phyloP scores from a whole-genome alignment of 2,113 vertebrate species.

The Ornithorhynchus anatinus region DNA sequence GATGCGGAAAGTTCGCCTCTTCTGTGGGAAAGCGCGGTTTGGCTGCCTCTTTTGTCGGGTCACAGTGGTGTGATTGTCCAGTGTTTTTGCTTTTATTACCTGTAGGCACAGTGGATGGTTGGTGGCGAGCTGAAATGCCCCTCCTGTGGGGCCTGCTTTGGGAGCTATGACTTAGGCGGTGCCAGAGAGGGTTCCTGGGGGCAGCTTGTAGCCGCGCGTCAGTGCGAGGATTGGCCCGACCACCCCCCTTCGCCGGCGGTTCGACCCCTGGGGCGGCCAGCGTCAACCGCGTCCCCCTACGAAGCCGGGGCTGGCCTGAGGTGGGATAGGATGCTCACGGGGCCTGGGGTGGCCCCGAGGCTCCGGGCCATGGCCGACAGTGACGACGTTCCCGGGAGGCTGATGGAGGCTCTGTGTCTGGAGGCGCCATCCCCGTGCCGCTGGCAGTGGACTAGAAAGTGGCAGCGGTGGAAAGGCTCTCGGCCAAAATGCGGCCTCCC shows the following conservation, averaged over 20 bases:
- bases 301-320: conserved; percentile 47
- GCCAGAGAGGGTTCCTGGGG: conserved; percentile 83
- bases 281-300: conserved; percentile 41
- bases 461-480: conserved; percentile 52
- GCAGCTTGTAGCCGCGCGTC: conserved; percentile 71
- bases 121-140: conserved; percentile 79
- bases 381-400: conserved; percentile 45
- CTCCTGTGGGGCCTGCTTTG: conserved; percentile 78
- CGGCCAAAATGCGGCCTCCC: conserved; percentile 54
- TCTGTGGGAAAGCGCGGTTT: conserved; percentile 32
- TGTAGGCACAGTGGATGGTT: conserved; percentile 81
- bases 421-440: conserved; percentile 63
- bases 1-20: conserved; percentile 44
- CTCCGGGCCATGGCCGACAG: conserved; percentile 51
- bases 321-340: conserved; percentile 27
- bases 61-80: conserved; percentile 63
- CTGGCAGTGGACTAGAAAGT: conserved; percentile 52
- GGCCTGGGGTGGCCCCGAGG: conserved; percentile 34
- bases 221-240: conserved; percentile 81
- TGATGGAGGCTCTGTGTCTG: conserved; percentile 71
- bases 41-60: conserved; percentile 49
- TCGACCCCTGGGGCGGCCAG: conserved; percentile 62
- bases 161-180: conserved; percentile 85
- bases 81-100: conserved; percentile 69
- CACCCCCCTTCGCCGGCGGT: conserved; percentile 61